Conservation (phyloP, 2,797 vertebrate species). For the Rhadinocentrus ornatus region DNA sequence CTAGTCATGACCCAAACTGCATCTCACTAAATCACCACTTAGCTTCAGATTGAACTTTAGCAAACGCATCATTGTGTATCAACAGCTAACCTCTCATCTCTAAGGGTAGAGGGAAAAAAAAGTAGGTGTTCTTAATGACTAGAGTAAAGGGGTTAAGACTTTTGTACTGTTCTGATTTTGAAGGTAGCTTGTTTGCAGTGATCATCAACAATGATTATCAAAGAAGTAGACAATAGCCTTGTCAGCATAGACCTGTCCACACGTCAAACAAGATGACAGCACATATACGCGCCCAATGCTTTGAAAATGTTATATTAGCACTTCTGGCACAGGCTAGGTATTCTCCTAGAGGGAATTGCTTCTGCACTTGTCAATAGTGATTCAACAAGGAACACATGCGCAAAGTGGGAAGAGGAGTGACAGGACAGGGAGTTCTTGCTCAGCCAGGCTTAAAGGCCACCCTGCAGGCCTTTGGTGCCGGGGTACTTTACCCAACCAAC, state of each 20-base stretch:
- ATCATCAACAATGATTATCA: constrained; percentile 81
- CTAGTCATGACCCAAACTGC: constrained; percentile 84
- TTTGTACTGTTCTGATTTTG: constrained; percentile 83
- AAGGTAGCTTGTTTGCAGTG: constrained; percentile 79
- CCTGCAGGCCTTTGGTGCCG: constrained; percentile 85
- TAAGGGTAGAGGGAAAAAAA: constrained; percentile 74
- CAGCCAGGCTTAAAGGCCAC: constrained; percentile 93
- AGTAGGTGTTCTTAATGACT: constrained; percentile 71
- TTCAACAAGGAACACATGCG: constrained; percentile 80
- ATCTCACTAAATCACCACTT: constrained; percentile 89
- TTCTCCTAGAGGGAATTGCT: constrained; percentile 88
- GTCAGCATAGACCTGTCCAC: constrained; percentile 62
- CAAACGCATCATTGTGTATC: constrained; percentile 87
- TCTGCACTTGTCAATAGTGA: constrained; percentile 92
- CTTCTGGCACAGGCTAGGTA: constrained; percentile 85
- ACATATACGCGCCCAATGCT: constrained; percentile 67
- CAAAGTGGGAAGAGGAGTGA: constrained; percentile 84
- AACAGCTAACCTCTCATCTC: constrained; percentile 84
- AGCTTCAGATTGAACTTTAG: constrained; percentile 89
- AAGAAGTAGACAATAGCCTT: constrained; percentile 64
- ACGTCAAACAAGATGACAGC: constrained; percentile 82
- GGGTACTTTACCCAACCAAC: constrained; percentile 63
- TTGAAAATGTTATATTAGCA: constrained; percentile 95
- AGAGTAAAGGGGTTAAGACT: constrained; percentile 44
- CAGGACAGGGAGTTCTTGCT: constrained; percentile 86